phyloP scores from a whole-genome alignment of 2,888 invertebrate genomes.

The Cataglyphis albicans region DNA sequence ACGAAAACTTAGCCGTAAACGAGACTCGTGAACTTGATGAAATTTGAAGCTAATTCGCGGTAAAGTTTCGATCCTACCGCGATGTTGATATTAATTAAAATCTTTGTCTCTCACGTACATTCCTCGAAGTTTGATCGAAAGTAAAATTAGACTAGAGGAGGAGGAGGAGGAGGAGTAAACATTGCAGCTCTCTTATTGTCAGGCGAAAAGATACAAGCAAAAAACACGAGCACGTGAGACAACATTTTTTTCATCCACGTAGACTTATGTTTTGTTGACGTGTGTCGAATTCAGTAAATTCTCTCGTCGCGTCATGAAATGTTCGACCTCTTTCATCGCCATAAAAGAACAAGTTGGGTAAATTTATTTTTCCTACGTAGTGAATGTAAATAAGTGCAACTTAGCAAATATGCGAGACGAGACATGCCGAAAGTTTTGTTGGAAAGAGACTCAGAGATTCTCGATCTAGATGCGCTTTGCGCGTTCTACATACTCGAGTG shows the following conservation, averaged over 20 bases:
- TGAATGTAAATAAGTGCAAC: slow-evolving; percentile 33
- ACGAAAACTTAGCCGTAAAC: slow-evolving; percentile 28
- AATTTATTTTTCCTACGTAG: slow-evolving; percentile 22
- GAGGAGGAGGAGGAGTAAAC: neutral
- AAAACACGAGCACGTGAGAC: neutral
- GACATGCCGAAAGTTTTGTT: slow-evolving; percentile 28
- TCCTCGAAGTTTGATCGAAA: neutral
- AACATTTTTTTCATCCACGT: neutral
- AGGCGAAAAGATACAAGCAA: slow-evolving; percentile 8
- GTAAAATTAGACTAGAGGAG: neutral
- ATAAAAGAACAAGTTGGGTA: slow-evolving; percentile 23
- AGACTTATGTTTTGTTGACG: slow-evolving; percentile 1
- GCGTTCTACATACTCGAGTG: slow-evolving; percentile 40
- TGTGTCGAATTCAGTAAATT: slow-evolving; percentile 11
- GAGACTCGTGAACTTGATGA: slow-evolving; percentile 31
- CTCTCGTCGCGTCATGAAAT: slow-evolving; percentile 16
- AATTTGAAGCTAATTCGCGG: slow-evolving; percentile 8
- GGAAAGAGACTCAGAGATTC: slow-evolving; percentile 10
- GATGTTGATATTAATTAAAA: slow-evolving; percentile 26
- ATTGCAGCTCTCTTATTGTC: neutral
- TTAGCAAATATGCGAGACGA: slow-evolving; percentile 32
- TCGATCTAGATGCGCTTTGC: slow-evolving; percentile 2
- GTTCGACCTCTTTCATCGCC: neutral
- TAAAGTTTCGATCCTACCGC: neutral
- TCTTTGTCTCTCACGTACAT: slow-evolving; percentile 1